Base-by-base conservation (phyloP, 1,140 invertebrate species). In the Drosophila carrolli region DNA sequence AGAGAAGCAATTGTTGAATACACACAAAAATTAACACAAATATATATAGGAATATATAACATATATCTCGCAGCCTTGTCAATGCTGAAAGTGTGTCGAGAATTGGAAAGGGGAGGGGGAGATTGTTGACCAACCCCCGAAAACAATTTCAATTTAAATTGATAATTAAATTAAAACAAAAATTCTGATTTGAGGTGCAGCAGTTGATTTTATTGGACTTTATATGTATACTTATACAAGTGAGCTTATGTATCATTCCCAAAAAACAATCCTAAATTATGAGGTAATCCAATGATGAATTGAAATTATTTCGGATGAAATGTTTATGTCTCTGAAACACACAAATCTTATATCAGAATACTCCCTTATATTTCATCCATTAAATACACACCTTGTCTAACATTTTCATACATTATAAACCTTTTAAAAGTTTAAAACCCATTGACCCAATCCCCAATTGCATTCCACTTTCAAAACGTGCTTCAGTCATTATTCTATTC, bases 111-210 rank as follows among this genome's bases (percentile, higher is more conserved):
- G 9, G 10, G 9, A 29, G 44, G 16, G 19, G 46, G 50, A 19
- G 35, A 16, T n/a, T 14, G 47, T 13, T 40, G 47, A 70, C 44
- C 50, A 56, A 62, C 53, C 67, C 55, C 74, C 51, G 37, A 79
- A 67, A 78, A 62, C 63, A 67, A 82, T 63, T 79, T 83, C 47
- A 83, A 82, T 82, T 72, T 76, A 76, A 79, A 83, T 83, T 84
- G 67, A 81, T 81, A 81, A 81, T 81, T 81, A 62, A 77, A 81
- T 81, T 81, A 43, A 81, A 77, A 81, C 73, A 72, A 67, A 76
- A 76, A 70, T 70, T 57, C 27, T 23, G 41, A 37, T 50, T 75
- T 54, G 27, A 73, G 72, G 56, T 62, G 66, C 55, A 81, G 54
- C 46, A 50, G 10, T 11, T 38, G 23, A 59, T 51, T 51, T 32